These are phyloP conservation scores for Drosophila yooni DNA, from an alignment of 2,888 invertebrate species.

Conservation along the genomic window DNA sequence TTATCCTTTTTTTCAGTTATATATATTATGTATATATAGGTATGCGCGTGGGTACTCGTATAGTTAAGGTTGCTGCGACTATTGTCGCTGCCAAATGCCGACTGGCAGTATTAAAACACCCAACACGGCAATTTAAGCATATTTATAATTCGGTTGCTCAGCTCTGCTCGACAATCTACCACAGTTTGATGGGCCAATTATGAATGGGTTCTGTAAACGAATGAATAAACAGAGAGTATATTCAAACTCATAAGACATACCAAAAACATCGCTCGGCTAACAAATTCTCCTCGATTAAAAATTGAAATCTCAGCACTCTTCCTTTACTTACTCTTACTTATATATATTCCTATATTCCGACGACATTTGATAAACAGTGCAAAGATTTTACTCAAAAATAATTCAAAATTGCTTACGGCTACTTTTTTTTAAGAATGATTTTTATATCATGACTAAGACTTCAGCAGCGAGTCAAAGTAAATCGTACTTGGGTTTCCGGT, in stretches of 20 bases:
- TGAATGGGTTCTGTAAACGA: constrained; percentile 33
- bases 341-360: neutral
- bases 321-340: neutral
- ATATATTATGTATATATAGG: too few species aligned
- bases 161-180: constrained; percentile 12
- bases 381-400: too few species aligned
- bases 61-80: constrained; percentile 5
- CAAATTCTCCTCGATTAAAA: neutral
- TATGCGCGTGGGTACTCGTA: neutral
- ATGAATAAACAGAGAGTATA: neutral
- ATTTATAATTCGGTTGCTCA: constrained; percentile 10
- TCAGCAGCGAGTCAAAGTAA: neutral
- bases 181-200: constrained; percentile 39
- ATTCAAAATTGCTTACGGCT: neutral
- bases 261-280: neutral
- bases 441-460: neutral
- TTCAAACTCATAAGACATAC: constrained; percentile 6
- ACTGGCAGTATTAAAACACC: constrained; percentile 26
- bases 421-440: neutral
- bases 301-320: neutral
- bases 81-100: constrained; percentile 31
- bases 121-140: constrained; percentile 32
- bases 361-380: neutral
- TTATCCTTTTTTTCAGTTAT: neutral
- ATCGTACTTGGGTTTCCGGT: neutral